Percentiles rank a stretch among this genome's conserved stretches.
These are phyloP conservation scores for Lordiphosa fenestrarum DNA, from an alignment of 2,888 invertebrate species.

Conservation along the genomic window DNA sequence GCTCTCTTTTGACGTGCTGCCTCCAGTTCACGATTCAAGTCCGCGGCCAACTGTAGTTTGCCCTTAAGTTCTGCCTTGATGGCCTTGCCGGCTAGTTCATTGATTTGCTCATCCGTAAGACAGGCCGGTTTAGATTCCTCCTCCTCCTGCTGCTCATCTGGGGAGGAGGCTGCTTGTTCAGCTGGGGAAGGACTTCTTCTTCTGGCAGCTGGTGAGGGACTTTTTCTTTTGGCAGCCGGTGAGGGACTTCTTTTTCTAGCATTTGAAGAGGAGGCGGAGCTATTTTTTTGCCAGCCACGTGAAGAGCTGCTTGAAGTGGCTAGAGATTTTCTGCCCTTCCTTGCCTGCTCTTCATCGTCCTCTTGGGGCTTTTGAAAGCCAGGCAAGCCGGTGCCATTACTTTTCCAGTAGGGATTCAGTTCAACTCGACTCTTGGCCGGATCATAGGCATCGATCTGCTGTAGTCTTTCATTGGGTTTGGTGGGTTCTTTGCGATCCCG, in stretches of 20 bases:
- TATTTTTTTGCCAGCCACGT: slow-evolving; percentile 38
- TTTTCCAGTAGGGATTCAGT: slow-evolving; percentile 95
- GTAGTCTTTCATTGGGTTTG: slow-evolving; percentile 81
- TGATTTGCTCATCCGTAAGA: slow-evolving; percentile 91
- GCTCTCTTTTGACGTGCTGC: slow-evolving; percentile 83
- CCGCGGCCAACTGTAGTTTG: slow-evolving; percentile 84
- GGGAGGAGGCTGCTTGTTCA: no score
- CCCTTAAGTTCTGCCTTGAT: slow-evolving; percentile 97
- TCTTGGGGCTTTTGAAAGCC: slow-evolving; percentile 78
- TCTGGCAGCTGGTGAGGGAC: no score
- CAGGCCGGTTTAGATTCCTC: slow-evolving; percentile 19
- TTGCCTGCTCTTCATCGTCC: slow-evolving; percentile 69
- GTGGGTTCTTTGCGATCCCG: slow-evolving; percentile 80
- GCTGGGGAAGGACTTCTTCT: background rate
- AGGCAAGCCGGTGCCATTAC: slow-evolving; percentile 93
- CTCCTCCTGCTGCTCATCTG: background rate
- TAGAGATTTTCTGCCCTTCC: background rate
- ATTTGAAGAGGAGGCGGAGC: background rate
- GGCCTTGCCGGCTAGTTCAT: slow-evolving; percentile 93
- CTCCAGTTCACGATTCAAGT: slow-evolving; percentile 88
- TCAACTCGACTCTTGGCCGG: slow-evolving; percentile 88
- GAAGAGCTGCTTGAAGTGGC: background rate
- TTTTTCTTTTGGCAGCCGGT: background rate
- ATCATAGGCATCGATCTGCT: slow-evolving; percentile 83
- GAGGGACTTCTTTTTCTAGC: slow-evolving; percentile 3